Conservation (phyloP, 2,888 invertebrate species). For the Phytoseiulus persimilis region DNA sequence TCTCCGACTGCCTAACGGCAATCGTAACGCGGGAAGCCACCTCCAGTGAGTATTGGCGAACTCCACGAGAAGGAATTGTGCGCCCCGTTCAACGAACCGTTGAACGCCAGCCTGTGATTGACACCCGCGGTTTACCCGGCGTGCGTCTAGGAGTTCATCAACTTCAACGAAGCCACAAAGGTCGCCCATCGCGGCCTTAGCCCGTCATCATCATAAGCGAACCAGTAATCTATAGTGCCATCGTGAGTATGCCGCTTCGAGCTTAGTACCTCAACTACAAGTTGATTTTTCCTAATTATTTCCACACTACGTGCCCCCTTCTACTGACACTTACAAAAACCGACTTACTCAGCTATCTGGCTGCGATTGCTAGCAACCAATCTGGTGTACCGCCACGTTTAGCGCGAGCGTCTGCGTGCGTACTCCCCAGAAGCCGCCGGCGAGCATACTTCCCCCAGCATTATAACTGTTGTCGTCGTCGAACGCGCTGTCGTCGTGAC, state of each 20-base stretch:
- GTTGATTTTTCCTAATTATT: neutral
- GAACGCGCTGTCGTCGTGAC: neutral
- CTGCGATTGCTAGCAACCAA: neutral
- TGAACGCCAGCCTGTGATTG: neutral
- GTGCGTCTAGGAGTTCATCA: neutral
- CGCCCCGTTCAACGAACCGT: neutral
- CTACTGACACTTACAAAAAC: neutral
- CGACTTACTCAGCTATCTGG: neutral
- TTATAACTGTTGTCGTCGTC: neutral
- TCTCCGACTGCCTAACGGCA: too few species aligned
- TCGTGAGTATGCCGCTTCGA: constrained; percentile 37
- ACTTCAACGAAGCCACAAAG: neutral
- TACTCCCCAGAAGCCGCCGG: neutral
- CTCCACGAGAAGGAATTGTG: neutral
- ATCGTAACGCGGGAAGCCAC: neutral
- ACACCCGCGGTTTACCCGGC: neutral
- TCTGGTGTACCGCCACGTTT: neutral
- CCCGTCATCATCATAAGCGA: constrained; percentile 33
- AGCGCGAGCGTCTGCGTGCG: neutral
- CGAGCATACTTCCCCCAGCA: neutral
- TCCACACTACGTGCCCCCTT: neutral
- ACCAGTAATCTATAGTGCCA: constrained; percentile 34
- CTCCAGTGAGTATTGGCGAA: neutral
- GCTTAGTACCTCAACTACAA: neutral
- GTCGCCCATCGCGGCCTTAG: constrained; percentile 23